phyloP scores from a whole-genome alignment of 2,888 invertebrate genomes.

The Beris morrisii region DNA sequence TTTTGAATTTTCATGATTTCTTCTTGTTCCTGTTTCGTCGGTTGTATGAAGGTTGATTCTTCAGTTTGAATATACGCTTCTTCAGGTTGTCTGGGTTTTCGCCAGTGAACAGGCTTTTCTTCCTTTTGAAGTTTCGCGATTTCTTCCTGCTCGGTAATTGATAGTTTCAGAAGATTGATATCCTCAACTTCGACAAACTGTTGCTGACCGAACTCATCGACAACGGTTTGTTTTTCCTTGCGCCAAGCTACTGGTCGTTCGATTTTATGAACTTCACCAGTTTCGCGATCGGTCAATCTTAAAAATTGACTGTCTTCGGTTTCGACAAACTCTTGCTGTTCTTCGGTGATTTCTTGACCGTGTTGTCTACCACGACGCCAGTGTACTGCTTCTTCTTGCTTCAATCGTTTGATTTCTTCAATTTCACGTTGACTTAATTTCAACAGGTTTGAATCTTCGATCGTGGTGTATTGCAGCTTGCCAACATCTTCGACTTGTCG shows the following conservation, averaged over 20 bases:
- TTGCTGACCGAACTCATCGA: constrained; percentile 27
- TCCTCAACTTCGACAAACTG: constrained; percentile 25
- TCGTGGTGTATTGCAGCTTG: constrained; percentile 49
- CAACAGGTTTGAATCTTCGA: constrained; percentile 52
- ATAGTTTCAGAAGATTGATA: constrained; percentile 12
- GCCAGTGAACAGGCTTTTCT: constrained; percentile 39
- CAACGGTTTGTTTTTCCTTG: constrained; percentile 41
- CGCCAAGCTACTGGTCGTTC: constrained; percentile 45
- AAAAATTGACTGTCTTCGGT: constrained; percentile 37
- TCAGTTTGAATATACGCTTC: constrained; percentile 40
- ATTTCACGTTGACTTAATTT: constrained; percentile 51
- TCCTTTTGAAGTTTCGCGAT: constrained; percentile 21
- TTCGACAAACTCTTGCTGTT: constrained; percentile 22
- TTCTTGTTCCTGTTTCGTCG: constrained; percentile 2
- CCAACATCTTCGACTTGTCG: constrained; percentile 48
- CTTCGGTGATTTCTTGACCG: constrained; percentile 23
- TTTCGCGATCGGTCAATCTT: constrained; percentile 38
- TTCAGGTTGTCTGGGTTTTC: constrained; percentile 41
- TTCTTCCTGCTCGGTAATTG: background rate
- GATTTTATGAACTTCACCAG: constrained; percentile 34
- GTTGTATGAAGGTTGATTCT: constrained; percentile 36
- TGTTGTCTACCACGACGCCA: constrained; percentile 33
- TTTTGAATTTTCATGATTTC: constrained; percentile 14
- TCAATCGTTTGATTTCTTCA: constrained; percentile 51
- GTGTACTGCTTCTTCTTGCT: constrained; percentile 41